Conservation (phyloP, 1,140 invertebrate genomes). For the Chironomus tepperi region DNA sequence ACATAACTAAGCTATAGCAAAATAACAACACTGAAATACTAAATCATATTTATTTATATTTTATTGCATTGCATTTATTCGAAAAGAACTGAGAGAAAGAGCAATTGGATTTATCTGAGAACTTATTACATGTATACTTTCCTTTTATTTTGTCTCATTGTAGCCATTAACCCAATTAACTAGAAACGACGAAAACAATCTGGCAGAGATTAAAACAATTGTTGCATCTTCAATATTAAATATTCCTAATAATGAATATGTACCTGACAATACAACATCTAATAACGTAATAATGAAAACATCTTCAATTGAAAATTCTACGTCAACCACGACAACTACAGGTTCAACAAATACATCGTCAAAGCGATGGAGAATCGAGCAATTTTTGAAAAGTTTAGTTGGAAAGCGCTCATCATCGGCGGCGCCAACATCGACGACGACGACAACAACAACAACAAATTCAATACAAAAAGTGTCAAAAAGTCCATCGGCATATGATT, state of each 20-base stretch:
- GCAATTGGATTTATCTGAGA: too few relatives aligned
- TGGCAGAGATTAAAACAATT: constrained; percentile 10
- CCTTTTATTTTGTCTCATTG: neutral
- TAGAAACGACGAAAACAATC: constrained; percentile 2
- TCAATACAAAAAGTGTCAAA: constrained; percentile 17
- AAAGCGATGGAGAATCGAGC: constrained; percentile 36
- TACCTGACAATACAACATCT: neutral
- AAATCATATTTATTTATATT: too few relatives aligned
- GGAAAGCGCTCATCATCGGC: constrained; percentile 32
- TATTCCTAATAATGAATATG: neutral
- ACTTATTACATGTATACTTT: neutral
- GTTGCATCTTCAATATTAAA: neutral
- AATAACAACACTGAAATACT: too few relatives aligned
- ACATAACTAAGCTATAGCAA: too few relatives aligned
- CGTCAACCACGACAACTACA: neutral
- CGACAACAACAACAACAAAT: constrained; percentile 26
- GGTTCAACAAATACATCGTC: constrained; percentile 29
- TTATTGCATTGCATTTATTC: too few relatives aligned
- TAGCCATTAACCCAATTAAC: neutral
- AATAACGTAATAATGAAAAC: neutral
- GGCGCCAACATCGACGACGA: neutral
- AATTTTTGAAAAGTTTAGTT: constrained; percentile 38
- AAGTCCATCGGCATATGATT: neutral
- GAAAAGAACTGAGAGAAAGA: too few relatives aligned
- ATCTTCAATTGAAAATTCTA: neutral